These are phyloP conservation scores for Agrochola circellaris DNA, from an alignment of 2,888 invertebrate genomes.

Conservation along the genomic window DNA sequence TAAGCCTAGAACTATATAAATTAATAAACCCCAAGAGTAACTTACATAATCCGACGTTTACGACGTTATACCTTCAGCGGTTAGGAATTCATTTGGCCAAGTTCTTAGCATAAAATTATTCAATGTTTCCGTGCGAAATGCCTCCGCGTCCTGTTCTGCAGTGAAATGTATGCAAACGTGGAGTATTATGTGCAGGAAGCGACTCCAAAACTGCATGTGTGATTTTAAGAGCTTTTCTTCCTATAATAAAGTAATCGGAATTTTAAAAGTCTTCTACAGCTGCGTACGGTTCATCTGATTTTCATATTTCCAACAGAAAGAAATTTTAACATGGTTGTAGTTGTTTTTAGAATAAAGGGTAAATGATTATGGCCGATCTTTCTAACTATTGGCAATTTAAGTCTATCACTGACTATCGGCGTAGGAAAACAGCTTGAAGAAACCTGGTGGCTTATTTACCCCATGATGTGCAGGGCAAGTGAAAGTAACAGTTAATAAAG, in stretches of 20 bases:
- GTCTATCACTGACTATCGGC: neutral
- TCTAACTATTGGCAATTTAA: neutral
- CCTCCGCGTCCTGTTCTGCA: conserved; percentile 70
- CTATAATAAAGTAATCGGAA: conserved; percentile 1
- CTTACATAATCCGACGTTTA: conserved; percentile 42
- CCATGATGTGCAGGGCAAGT: neutral
- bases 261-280: conserved; percentile 7
- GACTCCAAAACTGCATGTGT: conserved; percentile 36
- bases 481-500: neutral
- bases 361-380: neutral
- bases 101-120: conserved; percentile 77
- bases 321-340: neutral
- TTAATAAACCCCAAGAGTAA: neutral
- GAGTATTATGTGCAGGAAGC: conserved; percentile 53
- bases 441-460: neutral
- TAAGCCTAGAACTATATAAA: neutral
- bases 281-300: neutral
- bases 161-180: conserved; percentile 68
- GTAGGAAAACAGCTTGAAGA: no score
- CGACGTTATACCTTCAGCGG: conserved; percentile 42
- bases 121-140: conserved; percentile 78
- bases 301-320: neutral
- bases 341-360: neutral
- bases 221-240: conserved; percentile 39
- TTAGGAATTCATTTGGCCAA: conserved; percentile 74